A percentile compares a stretch with the other conserved stretches of the same genome.
Evolutionary conservation across 2,888 invertebrate genomes (phyloP).

Genomic region (Leptothorax acervorum): DNA sequence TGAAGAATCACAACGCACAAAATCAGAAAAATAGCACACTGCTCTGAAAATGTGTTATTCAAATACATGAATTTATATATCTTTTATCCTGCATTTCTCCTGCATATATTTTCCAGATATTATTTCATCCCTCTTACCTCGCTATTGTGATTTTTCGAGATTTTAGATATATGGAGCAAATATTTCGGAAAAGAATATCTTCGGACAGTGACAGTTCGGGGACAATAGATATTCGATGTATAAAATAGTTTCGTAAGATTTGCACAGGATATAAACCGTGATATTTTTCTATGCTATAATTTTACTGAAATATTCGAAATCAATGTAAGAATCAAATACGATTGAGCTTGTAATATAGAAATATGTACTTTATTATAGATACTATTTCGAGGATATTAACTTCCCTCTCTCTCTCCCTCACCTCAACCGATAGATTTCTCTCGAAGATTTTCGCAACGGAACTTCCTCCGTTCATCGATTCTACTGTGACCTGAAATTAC

Average conservation of each 20-base stretch:
- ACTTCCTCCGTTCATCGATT: constrained; percentile 49
- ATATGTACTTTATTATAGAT: neutral
- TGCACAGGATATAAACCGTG: neutral
- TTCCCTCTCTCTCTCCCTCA: neutral
- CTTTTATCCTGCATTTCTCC: neutral
- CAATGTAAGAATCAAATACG: neutral
- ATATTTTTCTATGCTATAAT: neutral
- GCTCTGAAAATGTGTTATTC: constrained; percentile 22
- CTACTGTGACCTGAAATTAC: constrained; percentile 63
- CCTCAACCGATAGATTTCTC: constrained; percentile 10
- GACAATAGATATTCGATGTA: neutral
- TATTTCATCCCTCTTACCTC: neutral
- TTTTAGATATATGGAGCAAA: neutral
- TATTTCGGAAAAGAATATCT: constrained; percentile 4
- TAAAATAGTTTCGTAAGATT: neutral
- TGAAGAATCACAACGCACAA: neutral
- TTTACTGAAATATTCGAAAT: neutral
- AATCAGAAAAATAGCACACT: neutral
- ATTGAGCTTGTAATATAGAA: neutral
- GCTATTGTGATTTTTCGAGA: constrained; percentile 1
- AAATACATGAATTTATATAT: constrained; percentile 12
- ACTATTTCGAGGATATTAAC: neutral
- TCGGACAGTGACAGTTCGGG: neutral
- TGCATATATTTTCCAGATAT: neutral
- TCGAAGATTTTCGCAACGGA: constrained; percentile 4